These are phyloP conservation scores for Hylia prasina DNA, from an alignment of 2,113 vertebrate species.

Conservation along the genomic window DNA sequence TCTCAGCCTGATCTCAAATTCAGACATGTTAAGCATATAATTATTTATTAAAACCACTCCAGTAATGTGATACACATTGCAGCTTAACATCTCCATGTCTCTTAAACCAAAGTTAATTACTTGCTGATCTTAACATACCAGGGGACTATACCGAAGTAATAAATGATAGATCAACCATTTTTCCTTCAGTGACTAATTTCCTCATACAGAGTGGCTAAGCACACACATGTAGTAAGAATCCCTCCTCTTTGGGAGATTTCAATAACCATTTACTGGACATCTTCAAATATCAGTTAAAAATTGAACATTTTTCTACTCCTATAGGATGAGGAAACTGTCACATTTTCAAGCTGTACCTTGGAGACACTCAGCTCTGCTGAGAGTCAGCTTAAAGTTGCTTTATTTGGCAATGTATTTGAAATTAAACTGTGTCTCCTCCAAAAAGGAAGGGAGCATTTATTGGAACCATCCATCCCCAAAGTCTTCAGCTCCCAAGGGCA, in stretches of 20 bases:
- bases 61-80: background rate
- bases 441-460: background rate
- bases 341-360: background rate
- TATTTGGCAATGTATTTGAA: background rate
- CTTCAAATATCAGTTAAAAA: background rate
- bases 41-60: background rate
- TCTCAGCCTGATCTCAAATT: background rate
- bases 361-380: background rate
- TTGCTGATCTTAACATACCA: background rate
- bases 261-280: background rate
- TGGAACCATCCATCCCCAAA: background rate
- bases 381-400: background rate
- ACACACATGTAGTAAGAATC: background rate
- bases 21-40: background rate
- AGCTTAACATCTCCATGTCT: background rate
- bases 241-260: background rate
- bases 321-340: background rate
- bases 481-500: background rate
- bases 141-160: background rate
- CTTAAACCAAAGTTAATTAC: background rate
- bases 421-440: background rate
- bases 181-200: background rate
- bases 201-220: background rate
- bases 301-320: background rate
- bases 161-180: background rate